Conservation (phyloP, 2,113 vertebrate genomes). For the Aplodontia rufa region DNA sequence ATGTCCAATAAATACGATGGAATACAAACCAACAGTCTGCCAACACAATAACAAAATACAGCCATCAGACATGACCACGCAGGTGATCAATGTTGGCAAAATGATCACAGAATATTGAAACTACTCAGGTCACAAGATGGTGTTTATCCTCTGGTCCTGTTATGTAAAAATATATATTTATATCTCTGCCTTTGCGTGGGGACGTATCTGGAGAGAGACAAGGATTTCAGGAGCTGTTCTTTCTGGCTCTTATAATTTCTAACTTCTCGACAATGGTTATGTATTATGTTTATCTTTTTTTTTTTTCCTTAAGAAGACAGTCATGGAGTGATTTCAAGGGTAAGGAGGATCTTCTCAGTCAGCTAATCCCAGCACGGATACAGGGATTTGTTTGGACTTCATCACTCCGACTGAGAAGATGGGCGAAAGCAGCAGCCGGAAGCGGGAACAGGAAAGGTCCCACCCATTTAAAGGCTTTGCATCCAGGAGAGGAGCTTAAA, state of each 20-base stretch:
- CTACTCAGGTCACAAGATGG: background rate
- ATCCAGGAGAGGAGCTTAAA: constrained; percentile 39
- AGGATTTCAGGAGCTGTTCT: background rate
- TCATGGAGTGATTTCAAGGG: constrained; percentile 53
- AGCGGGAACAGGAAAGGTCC: background rate
- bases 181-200: background rate
- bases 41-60: background rate
- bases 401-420: constrained; percentile 60
- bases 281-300: background rate
- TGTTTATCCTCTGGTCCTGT: background rate
- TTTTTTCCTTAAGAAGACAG: constrained; percentile 38
- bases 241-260: background rate
- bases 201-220: background rate
- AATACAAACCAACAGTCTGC: background rate
- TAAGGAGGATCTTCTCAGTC: constrained; percentile 60
- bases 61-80: background rate
- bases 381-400: constrained; percentile 69
- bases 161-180: background rate
- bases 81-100: background rate
- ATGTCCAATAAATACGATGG: background rate
- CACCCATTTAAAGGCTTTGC: background rate
- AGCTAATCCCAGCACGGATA: constrained; percentile 68
- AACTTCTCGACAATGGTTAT: constrained; percentile 11
- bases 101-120: background rate
- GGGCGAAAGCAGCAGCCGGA: background rate